Base-by-base conservation (phyloP, 2,113 vertebrate genomes). In the Cyrtonyx montezumae region DNA sequence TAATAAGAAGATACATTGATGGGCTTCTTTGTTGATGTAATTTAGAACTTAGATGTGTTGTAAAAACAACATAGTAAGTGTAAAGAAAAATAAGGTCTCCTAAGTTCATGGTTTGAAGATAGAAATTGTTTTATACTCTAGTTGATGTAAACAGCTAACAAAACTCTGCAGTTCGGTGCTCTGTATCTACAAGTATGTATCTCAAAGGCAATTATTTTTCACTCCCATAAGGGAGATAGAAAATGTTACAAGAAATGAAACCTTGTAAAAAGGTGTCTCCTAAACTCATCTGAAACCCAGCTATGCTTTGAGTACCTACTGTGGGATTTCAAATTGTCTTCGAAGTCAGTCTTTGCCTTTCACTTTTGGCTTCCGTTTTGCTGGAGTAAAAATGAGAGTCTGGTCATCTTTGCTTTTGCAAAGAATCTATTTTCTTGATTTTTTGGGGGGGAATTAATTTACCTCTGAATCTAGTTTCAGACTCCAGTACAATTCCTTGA, bases 1-100 rank as follows among this genome's bases (percentile, higher is more conserved):
- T 96, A 98, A 96, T 97, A 97, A 97, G 87, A 93, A 95, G 93
- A 96, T 97, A 83, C 17, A 51, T 34, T 95, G 94, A 97, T 97
- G 82, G 86, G 71, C 43, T 95, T 55, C 80, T 97, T 93, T 76
- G 55, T 92, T 96, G 67, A 73, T 96, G 92, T 86, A 94, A 92
- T 93, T 71, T 77, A 96, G 73, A 95, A 95, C 53, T 68, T 88
- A 53, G 86, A 71, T 70, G 32, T 96, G 76, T 87, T 92, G 80
- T 76, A 94, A 93, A 97, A 96, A 77, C 65, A 94, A 45, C 30
- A 40, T 10, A 71, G 36, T 48, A 82, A 36, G 42, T 78, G 82
- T 90, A 80, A 96, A 94, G 84, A 80, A 67, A 93, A 96, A 93
- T 58, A 90, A 37, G 7, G 23, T 77, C 53, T 85, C 23, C 42